Percentiles rank a stretch among this genome's conserved stretches.
These are phyloP conservation scores for Montipora efflorescens DNA, from an alignment of 64 coral and sea anemone genomes.

Conservation along the genomic window DNA sequence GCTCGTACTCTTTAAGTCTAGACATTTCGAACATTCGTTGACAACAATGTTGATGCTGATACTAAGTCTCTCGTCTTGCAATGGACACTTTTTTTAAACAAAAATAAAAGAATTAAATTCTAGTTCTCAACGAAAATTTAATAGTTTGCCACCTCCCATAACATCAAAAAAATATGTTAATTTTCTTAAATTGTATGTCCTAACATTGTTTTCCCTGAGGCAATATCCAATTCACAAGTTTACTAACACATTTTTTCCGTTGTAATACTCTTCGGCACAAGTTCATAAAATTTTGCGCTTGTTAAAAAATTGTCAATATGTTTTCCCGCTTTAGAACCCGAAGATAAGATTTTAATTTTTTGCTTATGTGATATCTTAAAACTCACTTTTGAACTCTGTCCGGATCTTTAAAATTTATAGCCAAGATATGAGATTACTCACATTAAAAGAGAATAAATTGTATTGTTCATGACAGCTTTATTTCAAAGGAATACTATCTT, in stretches of 20 bases:
- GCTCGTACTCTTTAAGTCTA: background rate
- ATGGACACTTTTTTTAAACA: too few species aligned
- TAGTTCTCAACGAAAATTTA: background rate
- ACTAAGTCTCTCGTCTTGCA: too few species aligned
- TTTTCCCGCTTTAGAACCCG: background rate
- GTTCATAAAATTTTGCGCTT: background rate
- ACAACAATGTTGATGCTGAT: background rate
- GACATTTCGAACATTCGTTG: background rate
- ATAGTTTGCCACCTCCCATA: background rate
- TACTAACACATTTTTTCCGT: background rate
- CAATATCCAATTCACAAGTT: background rate
- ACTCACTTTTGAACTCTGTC: background rate
- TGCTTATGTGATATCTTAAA: background rate
- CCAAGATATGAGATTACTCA: background rate
- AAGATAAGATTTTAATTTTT: conserved; percentile 27
- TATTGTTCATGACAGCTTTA: background rate
- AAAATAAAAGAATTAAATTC: too few species aligned
- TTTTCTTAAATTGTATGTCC: background rate
- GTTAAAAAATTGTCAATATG: background rate
- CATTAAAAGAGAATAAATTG: background rate
- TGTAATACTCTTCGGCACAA: background rate
- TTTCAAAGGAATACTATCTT: background rate
- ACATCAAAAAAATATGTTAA: background rate
- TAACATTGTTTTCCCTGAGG: background rate
- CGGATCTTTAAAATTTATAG: background rate